These are phyloP conservation scores for Crotalus helleri DNA, from an alignment of 2,113 vertebrate species.

Conservation along the genomic window DNA sequence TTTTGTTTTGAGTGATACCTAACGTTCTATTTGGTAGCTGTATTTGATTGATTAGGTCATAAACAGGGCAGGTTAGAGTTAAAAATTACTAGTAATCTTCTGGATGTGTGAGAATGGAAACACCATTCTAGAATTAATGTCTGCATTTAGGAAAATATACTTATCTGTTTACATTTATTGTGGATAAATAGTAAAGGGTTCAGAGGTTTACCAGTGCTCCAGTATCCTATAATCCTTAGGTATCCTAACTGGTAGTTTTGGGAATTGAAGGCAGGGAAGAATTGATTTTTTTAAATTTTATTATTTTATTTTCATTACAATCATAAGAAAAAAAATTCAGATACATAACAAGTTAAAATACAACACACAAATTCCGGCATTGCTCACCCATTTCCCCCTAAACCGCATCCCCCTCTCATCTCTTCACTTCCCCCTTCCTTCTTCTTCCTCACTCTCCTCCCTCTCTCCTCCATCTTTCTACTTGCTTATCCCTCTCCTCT, in stretches of 20 bases:
- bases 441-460: no score
- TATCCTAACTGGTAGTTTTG: not conserved
- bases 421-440: no score
- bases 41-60: not conserved
- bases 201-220: not conserved
- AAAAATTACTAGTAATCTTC: not conserved
- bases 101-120: not conserved
- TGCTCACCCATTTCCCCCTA: no score
- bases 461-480: no score
- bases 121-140: not conserved
- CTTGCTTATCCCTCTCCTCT: no score
- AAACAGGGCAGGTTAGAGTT: not conserved
- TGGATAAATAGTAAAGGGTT: not conserved
- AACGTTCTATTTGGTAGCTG: not conserved
- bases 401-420: no score
- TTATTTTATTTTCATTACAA: no score
- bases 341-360: no score
- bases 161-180: not conserved
- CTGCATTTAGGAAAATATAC: not conserved
- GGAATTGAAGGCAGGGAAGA: not conserved
- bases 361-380: no score
- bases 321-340: no score
- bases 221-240: not conserved
- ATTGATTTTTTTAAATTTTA: no score
- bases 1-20: not conserved